Evolutionary conservation across 2,888 invertebrate species (phyloP), one percentile per base, ranked within the genome.

Genomic region (Pristionchus japonicus): DNA sequence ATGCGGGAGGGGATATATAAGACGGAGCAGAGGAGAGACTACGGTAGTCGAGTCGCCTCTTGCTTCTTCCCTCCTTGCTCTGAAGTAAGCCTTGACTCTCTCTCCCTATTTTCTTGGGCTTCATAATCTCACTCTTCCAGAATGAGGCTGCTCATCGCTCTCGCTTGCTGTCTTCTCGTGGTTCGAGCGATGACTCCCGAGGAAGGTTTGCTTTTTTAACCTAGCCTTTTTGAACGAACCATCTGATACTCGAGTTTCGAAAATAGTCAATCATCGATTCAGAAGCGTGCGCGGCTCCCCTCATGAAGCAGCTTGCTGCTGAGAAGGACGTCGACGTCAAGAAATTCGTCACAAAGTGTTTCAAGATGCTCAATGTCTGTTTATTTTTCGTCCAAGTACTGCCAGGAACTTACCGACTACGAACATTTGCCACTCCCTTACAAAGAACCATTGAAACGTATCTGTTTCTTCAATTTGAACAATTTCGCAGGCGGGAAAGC

Each of bases 261-360:
- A 40, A 77, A 40, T 27, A 47, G n/a, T 47, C 34, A 13, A 7
- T 43, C 4, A n/a, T 11, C 15, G 4, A 17, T 77, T 13, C 77
- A 77, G 77, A 77, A n/a, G 47, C 47, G n/a, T 77, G 77, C 77
- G 77, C 77, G 11, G 77, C 77, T 40, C 77, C 77, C 11, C 43
- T 77, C 1, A 77, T 77, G 77, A 43, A 23, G 43, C 23, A 77
- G 27, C 15, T 77, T 23, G 77, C 77, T 17, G 23, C 37, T 7
- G 77, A 77, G 43, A 40, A n/a, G 11, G 77, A 77, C 27, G n/a
- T 20, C 13, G 77, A 77, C 43, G n/a, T 77, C 43, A 77, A 77
- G 77, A 40, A 77, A 27, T 77, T 77, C 77, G 43, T 77, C 1
- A 77, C 34, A 7, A 77, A 77, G n/a, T 77, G 77, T 43, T 77